These are phyloP conservation scores for Drosophila subsilvestris DNA, from an alignment of 2,888 invertebrate genomes.

Conservation along the genomic window DNA sequence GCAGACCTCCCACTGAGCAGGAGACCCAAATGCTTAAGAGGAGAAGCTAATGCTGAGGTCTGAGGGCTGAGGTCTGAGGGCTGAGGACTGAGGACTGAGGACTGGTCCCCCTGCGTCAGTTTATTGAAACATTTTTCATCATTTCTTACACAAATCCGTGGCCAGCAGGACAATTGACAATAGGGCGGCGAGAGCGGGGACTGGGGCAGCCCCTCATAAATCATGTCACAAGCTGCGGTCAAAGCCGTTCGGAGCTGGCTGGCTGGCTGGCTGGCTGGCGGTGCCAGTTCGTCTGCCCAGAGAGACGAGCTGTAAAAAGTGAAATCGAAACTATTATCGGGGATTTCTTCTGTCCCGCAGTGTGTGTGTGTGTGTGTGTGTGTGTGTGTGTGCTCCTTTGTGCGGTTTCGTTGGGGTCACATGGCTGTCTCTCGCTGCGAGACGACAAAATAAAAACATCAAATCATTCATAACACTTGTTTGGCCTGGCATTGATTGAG, in stretches of 20 bases:
- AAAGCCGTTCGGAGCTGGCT: constrained; percentile 10
- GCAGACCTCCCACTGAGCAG: constrained; percentile 46
- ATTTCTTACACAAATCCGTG: constrained; percentile 64
- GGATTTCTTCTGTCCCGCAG: constrained; percentile 35
- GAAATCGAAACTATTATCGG: constrained; percentile 74
- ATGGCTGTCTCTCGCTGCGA: no score
- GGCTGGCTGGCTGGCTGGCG: no score
- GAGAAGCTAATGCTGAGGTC: background rate
- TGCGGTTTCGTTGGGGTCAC: constrained; percentile 69
- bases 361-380: background rate
- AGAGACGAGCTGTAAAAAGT: constrained; percentile 57
- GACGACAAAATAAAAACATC: constrained; percentile 78
- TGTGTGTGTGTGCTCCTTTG: constrained; percentile 44
- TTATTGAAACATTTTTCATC: constrained; percentile 77
- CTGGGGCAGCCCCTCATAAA: constrained; percentile 59
- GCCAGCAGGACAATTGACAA: constrained; percentile 57
- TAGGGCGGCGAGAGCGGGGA: constrained; percentile 15
- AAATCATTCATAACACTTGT: constrained; percentile 80
- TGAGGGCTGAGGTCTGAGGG: no score
- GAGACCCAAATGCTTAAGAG: background rate
- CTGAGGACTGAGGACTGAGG: no score
- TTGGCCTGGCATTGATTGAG: constrained; percentile 77
- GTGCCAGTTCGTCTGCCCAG: constrained; percentile 62
- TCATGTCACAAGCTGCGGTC: constrained; percentile 70
- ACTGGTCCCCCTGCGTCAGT: constrained; percentile 32